Percentiles rank a stretch among this genome's conserved stretches.
phyloP scores from a whole-genome alignment of 2,113 vertebrate genomes.

The Semnornis frantzii region DNA sequence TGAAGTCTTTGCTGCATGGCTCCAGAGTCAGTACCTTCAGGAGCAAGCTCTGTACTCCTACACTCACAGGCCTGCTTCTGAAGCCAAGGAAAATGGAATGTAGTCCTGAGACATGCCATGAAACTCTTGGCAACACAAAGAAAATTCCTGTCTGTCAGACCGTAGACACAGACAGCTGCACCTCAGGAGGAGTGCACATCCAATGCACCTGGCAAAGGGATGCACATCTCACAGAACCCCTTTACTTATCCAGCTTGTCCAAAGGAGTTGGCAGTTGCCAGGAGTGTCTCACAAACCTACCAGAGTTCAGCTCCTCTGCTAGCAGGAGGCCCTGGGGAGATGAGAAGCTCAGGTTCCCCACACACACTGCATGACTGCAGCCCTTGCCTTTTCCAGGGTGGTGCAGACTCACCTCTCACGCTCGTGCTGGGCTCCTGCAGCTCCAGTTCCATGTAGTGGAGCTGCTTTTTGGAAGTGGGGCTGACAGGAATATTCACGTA shows the following conservation, averaged over 20 bases:
- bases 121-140: not conserved
- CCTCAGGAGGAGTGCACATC: not conserved
- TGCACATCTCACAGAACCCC: not conserved
- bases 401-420: conserved; percentile 74
- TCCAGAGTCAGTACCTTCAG: not conserved
- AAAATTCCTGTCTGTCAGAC: conserved; percentile 38
- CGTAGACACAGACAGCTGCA: not conserved
- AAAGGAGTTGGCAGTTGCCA: not conserved
- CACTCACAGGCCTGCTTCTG: not conserved
- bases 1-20: not conserved
- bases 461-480: conserved; percentile 80
- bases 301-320: not conserved
- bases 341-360: not conserved
- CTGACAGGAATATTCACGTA: conserved; percentile 88
- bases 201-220: conserved; percentile 16
- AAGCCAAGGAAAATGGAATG: not conserved
- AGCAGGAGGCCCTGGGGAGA: not conserved
- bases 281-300: not conserved
- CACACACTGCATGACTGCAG: not conserved
- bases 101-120: not conserved
- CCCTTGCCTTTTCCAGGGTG: not conserved
- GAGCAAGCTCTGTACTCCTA: not conserved
- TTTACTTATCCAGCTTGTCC: not conserved
- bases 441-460: conserved; percentile 85
- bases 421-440: conserved; percentile 73